A percentile compares a stretch with the other conserved stretches of the same genome.
Evolutionary conservation across 2,888 invertebrate genomes (phyloP).

Genomic region (Pedicia rivosa): DNA sequence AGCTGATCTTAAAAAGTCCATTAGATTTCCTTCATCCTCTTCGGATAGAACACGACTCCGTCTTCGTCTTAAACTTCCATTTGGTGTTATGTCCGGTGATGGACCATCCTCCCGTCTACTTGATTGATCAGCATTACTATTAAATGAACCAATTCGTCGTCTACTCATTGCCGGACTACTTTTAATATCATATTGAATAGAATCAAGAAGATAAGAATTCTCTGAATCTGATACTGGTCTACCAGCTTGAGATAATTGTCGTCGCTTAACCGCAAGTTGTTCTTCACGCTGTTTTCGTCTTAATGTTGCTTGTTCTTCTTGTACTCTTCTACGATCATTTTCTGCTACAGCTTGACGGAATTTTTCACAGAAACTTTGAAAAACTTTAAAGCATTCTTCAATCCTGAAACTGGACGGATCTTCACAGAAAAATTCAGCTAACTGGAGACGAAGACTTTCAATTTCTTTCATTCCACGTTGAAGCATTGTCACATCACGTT

Average conservation of each 20-base stretch:
- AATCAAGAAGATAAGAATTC: conserved; percentile 55
- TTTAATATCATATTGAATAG: conserved; percentile 57
- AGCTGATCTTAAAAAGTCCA: conserved; percentile 68
- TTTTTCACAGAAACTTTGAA: conserved; percentile 76
- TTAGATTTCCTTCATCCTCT: conserved; percentile 69
- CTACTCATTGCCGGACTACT: conserved; percentile 51
- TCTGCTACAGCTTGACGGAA: conserved; percentile 72
- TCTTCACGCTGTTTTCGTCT: conserved; percentile 60
- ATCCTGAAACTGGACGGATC: conserved; percentile 77
- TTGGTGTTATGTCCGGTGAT: conserved; percentile 65
- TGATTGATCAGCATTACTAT: conserved; percentile 28
- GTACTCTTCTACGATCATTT: conserved; percentile 64
- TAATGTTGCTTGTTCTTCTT: conserved; percentile 75
- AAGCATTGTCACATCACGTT: conserved; percentile 57
- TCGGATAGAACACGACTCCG: conserved; percentile 67
- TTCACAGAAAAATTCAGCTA: conserved; percentile 91
- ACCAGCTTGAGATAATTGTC: conserved; percentile 48
- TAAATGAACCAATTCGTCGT: conserved; percentile 49
- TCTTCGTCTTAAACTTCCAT: conserved; percentile 68
- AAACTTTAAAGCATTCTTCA: conserved; percentile 84
- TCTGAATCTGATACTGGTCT: conserved; percentile 60
- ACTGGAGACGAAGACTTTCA: conserved; percentile 58
- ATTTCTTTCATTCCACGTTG: conserved; percentile 70
- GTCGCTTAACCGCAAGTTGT: conserved; percentile 42
- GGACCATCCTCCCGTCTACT: conserved; percentile 23